Evolutionary conservation across 2,888 invertebrate genomes (phyloP), one percentile per base, ranked within the genome.

Genomic region (Tipula lateralis): DNA sequence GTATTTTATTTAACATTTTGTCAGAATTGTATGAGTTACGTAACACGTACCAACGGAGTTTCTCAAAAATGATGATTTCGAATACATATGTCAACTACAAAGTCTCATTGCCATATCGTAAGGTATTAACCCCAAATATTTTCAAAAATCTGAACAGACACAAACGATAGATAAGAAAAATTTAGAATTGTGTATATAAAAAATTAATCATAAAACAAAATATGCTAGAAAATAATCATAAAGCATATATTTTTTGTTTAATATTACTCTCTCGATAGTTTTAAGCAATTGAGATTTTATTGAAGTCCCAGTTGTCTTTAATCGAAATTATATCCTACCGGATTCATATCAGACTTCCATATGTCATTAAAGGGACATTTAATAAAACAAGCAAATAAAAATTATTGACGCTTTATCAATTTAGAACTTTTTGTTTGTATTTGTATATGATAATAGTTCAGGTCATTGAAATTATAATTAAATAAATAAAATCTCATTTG

Each of bases 401-500:
- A 44, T 32, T 13, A 19, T 66, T 12, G 19, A 66, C 24, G 66
- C 24, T 24, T 66, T 66, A 66, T 66, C 66, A 66, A 66, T 24
- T 66, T 66, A 66, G 66, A 66, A 66, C 24, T 19, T 66, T 66
- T 66, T 66, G 66, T 66, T 66, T 66, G 24, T 66, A 66, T 66
- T 66, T 66, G 7, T 66, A 66, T n/a, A 24, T 24, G 66, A 66
- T 66, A 66, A 66, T 66, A 66, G 66, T 66, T 66, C 66, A 66
- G 66, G 66, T 66, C 66, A 66, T 24, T 66, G 66, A 66, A 66
- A 66, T 24, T 66, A 66, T 66, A 44, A 44, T 44, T 44, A 66
- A 66, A 24, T 24, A 66, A 66, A 66, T 66, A 66, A 66, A 19
- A 66, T 24, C 13, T 9, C 24, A 66, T 24, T 66, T 66, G 24